Conservation (phyloP, 2,888 invertebrate genomes). For the Yponomeuta malinellus region DNA sequence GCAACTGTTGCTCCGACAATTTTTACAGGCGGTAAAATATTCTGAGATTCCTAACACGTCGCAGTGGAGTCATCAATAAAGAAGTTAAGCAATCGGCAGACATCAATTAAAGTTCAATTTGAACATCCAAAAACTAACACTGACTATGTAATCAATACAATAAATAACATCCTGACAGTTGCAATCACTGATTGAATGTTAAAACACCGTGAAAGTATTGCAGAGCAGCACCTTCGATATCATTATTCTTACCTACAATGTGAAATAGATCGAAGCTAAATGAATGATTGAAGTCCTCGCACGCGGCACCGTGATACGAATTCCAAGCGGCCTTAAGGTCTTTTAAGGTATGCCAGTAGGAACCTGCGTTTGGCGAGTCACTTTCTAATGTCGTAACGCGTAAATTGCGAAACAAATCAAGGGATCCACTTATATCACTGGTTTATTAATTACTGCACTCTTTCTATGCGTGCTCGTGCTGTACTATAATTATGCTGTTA, state of each 20-base stretch:
- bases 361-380: constrained; percentile 43
- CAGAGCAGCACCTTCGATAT: neutral
- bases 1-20: neutral
- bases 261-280: constrained; percentile 31
- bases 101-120: neutral
- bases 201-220: neutral
- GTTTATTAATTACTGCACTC: constrained; percentile 51
- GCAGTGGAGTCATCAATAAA: constrained; percentile 8
- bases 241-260: constrained; percentile 7
- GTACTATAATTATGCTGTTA: neutral
- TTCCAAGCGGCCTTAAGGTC: constrained; percentile 33
- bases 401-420: constrained; percentile 52
- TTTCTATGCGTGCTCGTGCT: neutral
- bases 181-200: neutral
- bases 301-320: constrained; percentile 47
- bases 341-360: constrained; percentile 53
- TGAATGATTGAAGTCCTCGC: constrained; percentile 51
- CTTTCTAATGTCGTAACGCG: constrained; percentile 69
- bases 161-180: neutral
- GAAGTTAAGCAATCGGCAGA: constrained; percentile 10
- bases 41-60: neutral
- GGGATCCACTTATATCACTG: constrained; percentile 62
- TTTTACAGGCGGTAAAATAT: neutral
- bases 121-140: neutral
- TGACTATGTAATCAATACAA: neutral